Base-by-base conservation (phyloP, 2,113 vertebrate species). In the Colistium nudipinnis region DNA sequence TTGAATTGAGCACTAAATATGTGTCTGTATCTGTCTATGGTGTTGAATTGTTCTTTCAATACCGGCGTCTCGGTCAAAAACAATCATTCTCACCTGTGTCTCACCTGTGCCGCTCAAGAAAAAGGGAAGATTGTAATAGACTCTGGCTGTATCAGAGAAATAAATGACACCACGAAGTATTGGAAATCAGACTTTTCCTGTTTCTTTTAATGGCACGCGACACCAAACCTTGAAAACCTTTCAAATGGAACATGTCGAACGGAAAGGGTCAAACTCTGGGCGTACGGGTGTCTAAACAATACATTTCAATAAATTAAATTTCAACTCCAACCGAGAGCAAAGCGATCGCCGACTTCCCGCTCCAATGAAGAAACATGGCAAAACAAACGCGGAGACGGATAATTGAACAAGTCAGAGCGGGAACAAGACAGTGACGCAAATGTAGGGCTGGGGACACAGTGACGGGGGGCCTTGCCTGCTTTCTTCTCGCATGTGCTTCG, bases 201-300 rank as follows among this genome's bases (percentile, higher is more conserved):
- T 68, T 81, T 62, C 0, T 62, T 78, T 83, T 83, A 81, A 79
- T 83, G 33, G 19, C n/a, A 38, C 33, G 28, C 45, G 43, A 81
- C 62, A 70, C n/a, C n/a, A 80, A 75, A 70, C 65, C 53, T 59
- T 28, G 33, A 30, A 70, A 60, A 53, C 1, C 27, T 39, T 41
- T 24, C 7, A 66, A 47, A 16, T 9, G 4, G 16, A 70, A 76
- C 65, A 78, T 36, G 35, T 45, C 60, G 24, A 55, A 47, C 54
- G 27, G 17, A 56, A 68, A 55, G 3, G 35, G 30, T 27, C 70
- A 84, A 76, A 78, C 54, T 74, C 68, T 74, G 59, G 51, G 64
- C n/a, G 55, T 38, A 82, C 51, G 70, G n/a, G 74, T n/a, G 7
- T 30, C n/a, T n/a, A 62, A 70, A 79, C 24, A 67, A 78, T 77